phyloP scores from a whole-genome alignment of 2,113 vertebrate genomes.

The Lanius collurio region DNA sequence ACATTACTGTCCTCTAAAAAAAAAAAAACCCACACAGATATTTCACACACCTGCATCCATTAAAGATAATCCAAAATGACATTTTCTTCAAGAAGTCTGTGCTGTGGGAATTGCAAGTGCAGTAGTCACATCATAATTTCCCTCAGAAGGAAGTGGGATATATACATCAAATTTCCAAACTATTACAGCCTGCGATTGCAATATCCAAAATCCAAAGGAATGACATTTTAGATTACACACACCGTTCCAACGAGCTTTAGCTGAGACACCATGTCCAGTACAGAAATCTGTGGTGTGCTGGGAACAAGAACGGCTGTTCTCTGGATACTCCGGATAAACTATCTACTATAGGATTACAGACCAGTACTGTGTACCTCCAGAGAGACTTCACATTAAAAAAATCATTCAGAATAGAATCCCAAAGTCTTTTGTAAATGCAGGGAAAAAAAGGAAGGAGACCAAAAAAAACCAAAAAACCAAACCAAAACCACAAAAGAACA shows the following conservation, averaged over 20 bases:
- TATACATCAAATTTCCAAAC: background rate
- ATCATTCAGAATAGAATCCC: background rate
- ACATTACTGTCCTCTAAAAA: background rate
- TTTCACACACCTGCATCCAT: background rate
- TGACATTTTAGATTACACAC: background rate
- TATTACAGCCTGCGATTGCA: background rate
- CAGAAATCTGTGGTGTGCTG: background rate
- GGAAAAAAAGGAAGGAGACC: rapidly evolving
- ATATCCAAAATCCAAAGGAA: background rate
- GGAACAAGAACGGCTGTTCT: background rate
- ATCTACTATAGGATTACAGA: background rate
- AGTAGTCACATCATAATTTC: background rate
- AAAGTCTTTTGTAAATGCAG: background rate
- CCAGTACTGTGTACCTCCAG: background rate
- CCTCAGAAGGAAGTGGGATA: conserved; percentile 9
- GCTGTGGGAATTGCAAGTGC: background rate
- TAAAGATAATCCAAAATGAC: conserved; percentile 32
- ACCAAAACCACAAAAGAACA: background rate
- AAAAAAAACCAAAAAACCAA: background rate
- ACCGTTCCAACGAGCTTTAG: background rate
- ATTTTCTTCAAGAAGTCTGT: conserved; percentile 28
- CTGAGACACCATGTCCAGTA: background rate
- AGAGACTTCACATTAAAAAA: background rate
- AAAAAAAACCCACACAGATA: background rate
- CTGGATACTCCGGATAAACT: background rate